A percentile compares a stretch with the other conserved stretches of the same genome.
Evolutionary conservation across 2,888 invertebrate genomes (phyloP).

Genomic region (Dryomyza anilis): DNA sequence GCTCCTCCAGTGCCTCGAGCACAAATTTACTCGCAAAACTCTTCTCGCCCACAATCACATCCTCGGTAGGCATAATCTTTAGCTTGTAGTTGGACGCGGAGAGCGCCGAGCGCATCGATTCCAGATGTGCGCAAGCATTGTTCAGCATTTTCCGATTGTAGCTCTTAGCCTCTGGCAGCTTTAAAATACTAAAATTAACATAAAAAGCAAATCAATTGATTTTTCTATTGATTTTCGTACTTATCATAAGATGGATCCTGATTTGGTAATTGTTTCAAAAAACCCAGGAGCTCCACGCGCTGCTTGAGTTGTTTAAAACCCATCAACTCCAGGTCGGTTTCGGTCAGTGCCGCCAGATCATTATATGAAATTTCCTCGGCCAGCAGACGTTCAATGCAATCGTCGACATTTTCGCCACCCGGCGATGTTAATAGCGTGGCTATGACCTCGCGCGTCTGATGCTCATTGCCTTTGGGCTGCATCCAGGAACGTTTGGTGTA

Average conservation of each 20-base stretch:
- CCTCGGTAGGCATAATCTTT: slow-evolving; percentile 50
- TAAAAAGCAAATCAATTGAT: neutral
- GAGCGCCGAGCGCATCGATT: slow-evolving; percentile 50
- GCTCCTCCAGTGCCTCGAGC: slow-evolving; percentile 53
- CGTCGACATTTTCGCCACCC: slow-evolving; percentile 31
- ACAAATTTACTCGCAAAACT: slow-evolving; percentile 58
- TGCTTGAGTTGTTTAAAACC: slow-evolving; percentile 45
- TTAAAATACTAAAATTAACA: slow-evolving; percentile 38
- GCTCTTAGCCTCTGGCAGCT: slow-evolving; percentile 38
- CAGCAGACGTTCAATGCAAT: slow-evolving; percentile 44
- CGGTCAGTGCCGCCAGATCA: slow-evolving; percentile 50
- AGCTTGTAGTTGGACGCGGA: slow-evolving; percentile 56
- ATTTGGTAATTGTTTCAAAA: slow-evolving; percentile 50
- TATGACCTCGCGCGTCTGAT: slow-evolving; percentile 42
- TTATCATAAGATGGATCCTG: slow-evolving; percentile 50
- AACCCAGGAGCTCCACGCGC: slow-evolving; percentile 44
- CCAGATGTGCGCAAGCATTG: slow-evolving; percentile 48
- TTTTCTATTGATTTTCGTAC: slow-evolving; percentile 29
- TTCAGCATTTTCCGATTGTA: slow-evolving; percentile 51
- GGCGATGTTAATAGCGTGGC: slow-evolving; percentile 38
- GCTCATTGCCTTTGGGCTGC: slow-evolving; percentile 31
- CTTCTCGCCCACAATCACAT: slow-evolving; percentile 56
- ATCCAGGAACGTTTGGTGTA: slow-evolving; percentile 39
- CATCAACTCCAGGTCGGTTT: slow-evolving; percentile 48
- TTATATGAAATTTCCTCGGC: slow-evolving; percentile 48